Percentiles rank a stretch among this genome's conserved stretches.
These are phyloP conservation scores for Gephyroberyx darwinii DNA, from an alignment of 2,797 vertebrate species.

Conservation along the genomic window DNA sequence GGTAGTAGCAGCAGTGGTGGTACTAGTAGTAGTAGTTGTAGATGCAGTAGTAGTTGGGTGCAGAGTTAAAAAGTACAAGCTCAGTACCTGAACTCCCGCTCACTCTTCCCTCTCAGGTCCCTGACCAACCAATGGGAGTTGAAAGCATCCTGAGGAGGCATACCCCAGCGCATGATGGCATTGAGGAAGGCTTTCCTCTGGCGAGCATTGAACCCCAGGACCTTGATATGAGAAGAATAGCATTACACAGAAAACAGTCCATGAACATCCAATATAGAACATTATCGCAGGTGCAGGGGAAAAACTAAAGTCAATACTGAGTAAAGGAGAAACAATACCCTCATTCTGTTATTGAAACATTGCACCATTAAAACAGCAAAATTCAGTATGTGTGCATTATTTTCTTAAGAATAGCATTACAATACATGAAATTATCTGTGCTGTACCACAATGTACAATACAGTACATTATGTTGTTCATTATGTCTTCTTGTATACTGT, in stretches of 20 bases:
- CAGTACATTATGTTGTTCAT: not conserved
- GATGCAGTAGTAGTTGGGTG: not conserved
- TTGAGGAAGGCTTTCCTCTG: slow-evolving; percentile 98
- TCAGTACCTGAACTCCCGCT: slow-evolving; percentile 95
- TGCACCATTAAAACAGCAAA: too few species aligned
- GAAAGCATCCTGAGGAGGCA: slow-evolving; percentile 99
- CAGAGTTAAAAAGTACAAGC: not conserved
- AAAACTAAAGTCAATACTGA: too few species aligned
- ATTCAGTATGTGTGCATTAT: not conserved
- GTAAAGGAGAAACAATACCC: too few species aligned
- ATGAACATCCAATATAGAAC: not conserved
- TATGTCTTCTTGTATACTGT: not conserved
- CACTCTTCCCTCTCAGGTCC: slow-evolving; percentile 95
- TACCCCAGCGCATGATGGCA: slow-evolving; percentile 99
- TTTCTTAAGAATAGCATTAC: not conserved
- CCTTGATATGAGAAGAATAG: slow-evolving; percentile 74
- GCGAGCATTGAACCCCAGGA: slow-evolving; percentile 97
- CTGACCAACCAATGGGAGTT: slow-evolving; percentile 98
- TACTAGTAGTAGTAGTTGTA: too few species aligned
- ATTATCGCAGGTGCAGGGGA: not conserved
- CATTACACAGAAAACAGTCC: slow-evolving; percentile 4
- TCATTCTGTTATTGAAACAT: too few species aligned
- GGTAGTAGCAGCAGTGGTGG: too few species aligned
- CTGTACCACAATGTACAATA: not conserved
- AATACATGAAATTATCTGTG: not conserved